A percentile compares a stretch with the other conserved stretches of the same genome.
Evolutionary conservation across 2,797 vertebrate species (phyloP).

Genomic region (Onychomys arenicola): DNA sequence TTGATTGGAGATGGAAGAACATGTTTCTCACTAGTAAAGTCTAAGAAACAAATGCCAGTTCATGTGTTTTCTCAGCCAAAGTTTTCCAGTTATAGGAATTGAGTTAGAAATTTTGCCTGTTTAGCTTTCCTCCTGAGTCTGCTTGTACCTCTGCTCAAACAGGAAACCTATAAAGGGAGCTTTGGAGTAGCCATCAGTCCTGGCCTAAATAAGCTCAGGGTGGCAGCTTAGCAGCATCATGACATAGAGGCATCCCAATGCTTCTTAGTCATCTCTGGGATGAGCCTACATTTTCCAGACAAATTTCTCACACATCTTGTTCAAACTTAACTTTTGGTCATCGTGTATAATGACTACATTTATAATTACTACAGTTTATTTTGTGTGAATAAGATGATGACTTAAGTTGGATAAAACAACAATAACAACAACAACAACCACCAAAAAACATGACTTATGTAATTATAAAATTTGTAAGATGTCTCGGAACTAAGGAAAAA

Average conservation of each 20-base stretch:
- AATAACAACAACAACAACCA: background rate
- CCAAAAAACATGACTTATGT: background rate
- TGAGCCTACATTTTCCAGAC: background rate
- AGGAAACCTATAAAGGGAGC: background rate
- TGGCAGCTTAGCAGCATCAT: background rate
- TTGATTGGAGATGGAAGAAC: background rate
- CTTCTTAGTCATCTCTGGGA: background rate
- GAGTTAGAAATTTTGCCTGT: constrained; percentile 31
- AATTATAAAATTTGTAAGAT: background rate
- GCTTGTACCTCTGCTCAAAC: background rate
- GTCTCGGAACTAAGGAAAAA: background rate
- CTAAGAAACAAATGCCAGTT: constrained; percentile 47
- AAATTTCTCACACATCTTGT: background rate
- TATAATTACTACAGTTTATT: background rate
- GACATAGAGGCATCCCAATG: too few species aligned
- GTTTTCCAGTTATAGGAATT: background rate
- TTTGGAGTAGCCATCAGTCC: background rate
- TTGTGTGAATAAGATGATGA: background rate
- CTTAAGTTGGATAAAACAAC: constrained; percentile 30
- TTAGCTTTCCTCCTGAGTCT: constrained; percentile 13
- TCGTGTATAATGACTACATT: background rate
- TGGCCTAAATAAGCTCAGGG: background rate
- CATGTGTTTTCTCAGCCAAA: background rate
- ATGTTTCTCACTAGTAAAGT: constrained; percentile 7
- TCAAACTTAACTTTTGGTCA: background rate